These are phyloP conservation scores for Aurelia coerulea DNA, from an alignment of 30 jellyfish, hydroid and myxozoan species.

Conservation along the genomic window DNA sequence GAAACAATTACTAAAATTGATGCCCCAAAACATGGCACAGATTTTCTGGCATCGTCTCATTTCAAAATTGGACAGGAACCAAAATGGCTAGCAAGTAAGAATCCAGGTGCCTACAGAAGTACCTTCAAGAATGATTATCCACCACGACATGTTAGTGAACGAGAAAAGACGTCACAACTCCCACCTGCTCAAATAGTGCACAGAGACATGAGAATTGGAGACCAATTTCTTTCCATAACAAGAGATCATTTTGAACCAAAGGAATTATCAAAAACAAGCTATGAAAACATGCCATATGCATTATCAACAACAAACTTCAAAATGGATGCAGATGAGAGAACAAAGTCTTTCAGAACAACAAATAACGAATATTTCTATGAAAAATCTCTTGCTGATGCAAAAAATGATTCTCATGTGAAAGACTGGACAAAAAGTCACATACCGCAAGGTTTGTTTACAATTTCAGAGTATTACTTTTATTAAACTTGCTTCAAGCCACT, in stretches of 20 bases:
- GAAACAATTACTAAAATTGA: constrained; percentile 46
- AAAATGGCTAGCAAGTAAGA: constrained; percentile 47
- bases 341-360: constrained; percentile 77
- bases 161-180: constrained; percentile 53
- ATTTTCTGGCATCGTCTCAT: constrained; percentile 73
- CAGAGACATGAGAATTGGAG: constrained; percentile 50
- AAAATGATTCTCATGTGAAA: constrained; percentile 14
- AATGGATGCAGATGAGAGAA: constrained; percentile 86
- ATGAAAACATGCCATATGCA: constrained; percentile 64
- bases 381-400: constrained; percentile 42
- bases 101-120: constrained; percentile 76
- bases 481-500: no score
- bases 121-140: constrained; percentile 82
- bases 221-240: constrained; percentile 70
- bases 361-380: constrained; percentile 55
- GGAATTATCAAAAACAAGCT: constrained; percentile 29
- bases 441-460: constrained; percentile 70
- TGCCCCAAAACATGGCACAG: constrained; percentile 66
- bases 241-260: constrained; percentile 76
- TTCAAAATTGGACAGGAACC: constrained; percentile 84
- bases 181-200: constrained; percentile 89
- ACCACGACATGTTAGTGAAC: constrained; percentile 42
- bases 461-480: background rate
- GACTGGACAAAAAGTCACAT: constrained; percentile 82
- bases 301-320: constrained; percentile 82